A percentile compares a stretch with the other conserved stretches of the same genome.
Conservation (phyloP, 2,888 invertebrate genomes). For the Lepidonotus clava region DNA sequence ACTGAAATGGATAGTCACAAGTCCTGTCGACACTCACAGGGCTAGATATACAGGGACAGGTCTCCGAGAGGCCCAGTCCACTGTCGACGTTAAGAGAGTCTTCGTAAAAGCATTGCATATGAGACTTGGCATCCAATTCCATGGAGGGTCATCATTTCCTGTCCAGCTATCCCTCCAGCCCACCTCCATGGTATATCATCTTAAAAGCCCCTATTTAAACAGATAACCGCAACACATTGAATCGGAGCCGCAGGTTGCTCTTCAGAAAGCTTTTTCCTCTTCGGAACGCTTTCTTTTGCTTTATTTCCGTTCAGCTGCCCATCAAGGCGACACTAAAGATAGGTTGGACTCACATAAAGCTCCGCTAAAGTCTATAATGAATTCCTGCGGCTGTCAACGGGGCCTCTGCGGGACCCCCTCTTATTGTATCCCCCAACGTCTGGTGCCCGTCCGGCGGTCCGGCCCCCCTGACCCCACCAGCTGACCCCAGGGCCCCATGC, state of each 20-base stretch:
- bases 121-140: neutral
- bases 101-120: too few relatives aligned
- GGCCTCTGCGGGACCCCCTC: neutral
- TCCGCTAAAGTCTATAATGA: neutral
- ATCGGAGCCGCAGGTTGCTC: too few relatives aligned
- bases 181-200: too few relatives aligned
- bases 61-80: too few relatives aligned
- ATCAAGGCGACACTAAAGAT: neutral
- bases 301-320: too few relatives aligned
- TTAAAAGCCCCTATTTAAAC: too few relatives aligned
- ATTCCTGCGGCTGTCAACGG: neutral
- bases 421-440: too few relatives aligned
- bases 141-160: neutral
- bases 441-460: neutral
- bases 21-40: neutral
- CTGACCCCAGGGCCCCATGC: neutral
- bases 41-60: neutral
- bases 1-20: neutral
- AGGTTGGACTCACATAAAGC: neutral
- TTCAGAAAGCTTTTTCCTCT: too few relatives aligned
- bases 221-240: too few relatives aligned
- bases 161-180: too few relatives aligned
- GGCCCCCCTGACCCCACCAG: neutral
- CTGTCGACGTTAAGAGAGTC: too few relatives aligned
- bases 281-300: too few relatives aligned